Base-by-base conservation (phyloP, 2,888 invertebrate species). In the Mystacides longicornis region DNA sequence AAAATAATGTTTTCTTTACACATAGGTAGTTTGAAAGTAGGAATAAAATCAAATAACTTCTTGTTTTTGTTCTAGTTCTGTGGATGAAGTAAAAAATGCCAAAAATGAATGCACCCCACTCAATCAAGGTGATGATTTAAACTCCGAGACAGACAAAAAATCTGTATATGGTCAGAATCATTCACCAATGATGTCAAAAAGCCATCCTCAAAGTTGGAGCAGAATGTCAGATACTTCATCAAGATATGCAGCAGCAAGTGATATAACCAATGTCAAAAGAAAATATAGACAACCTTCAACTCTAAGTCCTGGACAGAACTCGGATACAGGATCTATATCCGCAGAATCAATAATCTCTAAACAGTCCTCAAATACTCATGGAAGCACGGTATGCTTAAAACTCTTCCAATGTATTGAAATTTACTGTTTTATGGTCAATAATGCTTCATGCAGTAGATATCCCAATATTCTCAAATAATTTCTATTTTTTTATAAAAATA, bases 261-360 rank as follows among this genome's bases (percentile, higher is more conserved):
- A 67, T 58, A 67, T 70, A 21, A 65, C 73, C 53, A 72, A 65
- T 54, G 65, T 65, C 1, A 74, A 72, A 62, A 68, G 65, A 56
- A 67, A 68, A 2, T 61, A 65, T 20, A 62, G 72, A 2, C 65
- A 66, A 1, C 57, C 65, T 16, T 21, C 54, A 14, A 31, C 72
- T 70, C 16, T 60, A 19, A 69, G 68, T 22, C 69, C 69, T 18
- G 71, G 71, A 1, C 72, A 78, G 57, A 74, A 70, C 49, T 83
- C 82, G 0, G 83, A 84, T 61, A 80, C 79, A 47, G 82, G 81
- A 0, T 86, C 87, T 0, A 69, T 84, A 59, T 86, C 87, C 0
- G 81, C 82, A 0, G 86, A 85, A 53, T 87, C 87, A 0, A 78
- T 80, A 1, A 77, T 79, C 1, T 85, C 86, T 16, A 74, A 80